Conservation (phyloP, 2,113 vertebrate species). For the Hystrix brachyura region DNA sequence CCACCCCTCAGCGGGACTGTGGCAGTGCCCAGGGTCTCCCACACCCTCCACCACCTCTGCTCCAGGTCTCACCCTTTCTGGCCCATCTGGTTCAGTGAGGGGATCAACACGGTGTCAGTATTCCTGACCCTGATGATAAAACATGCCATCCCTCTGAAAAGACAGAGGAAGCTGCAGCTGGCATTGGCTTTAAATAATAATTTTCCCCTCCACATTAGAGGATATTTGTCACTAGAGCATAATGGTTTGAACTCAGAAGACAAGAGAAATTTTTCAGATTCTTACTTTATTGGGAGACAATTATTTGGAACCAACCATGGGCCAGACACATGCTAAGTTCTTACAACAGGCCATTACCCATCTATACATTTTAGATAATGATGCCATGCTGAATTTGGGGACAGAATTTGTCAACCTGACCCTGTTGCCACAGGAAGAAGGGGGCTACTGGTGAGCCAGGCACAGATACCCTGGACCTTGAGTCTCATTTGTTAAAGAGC, state of each 20-base stretch:
- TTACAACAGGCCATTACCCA: not conserved
- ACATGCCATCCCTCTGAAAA: not conserved
- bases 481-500: not conserved
- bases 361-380: not conserved
- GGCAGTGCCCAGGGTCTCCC: not conserved
- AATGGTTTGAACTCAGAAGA: slow-evolving; percentile 3
- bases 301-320: not conserved
- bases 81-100: fast-evolving
- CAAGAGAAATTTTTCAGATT: not conserved
- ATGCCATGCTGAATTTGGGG: not conserved
- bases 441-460: not conserved
- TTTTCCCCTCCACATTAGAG: not conserved
- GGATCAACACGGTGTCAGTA: not conserved
- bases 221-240: not conserved
- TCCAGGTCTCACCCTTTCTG: not conserved
- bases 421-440: not conserved
- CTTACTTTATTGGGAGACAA: not conserved
- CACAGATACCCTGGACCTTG: not conserved
- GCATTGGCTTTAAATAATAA: not conserved
- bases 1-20: not conserved
- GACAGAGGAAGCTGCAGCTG: not conserved
- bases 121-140: not conserved
- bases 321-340: not conserved
- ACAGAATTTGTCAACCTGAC: not conserved
- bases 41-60: not conserved